Evolutionary conservation across 2,797 vertebrate species (phyloP), one percentile per base, ranked within the genome.

Genomic region (Ctenochaetus hawaiiensis): DNA sequence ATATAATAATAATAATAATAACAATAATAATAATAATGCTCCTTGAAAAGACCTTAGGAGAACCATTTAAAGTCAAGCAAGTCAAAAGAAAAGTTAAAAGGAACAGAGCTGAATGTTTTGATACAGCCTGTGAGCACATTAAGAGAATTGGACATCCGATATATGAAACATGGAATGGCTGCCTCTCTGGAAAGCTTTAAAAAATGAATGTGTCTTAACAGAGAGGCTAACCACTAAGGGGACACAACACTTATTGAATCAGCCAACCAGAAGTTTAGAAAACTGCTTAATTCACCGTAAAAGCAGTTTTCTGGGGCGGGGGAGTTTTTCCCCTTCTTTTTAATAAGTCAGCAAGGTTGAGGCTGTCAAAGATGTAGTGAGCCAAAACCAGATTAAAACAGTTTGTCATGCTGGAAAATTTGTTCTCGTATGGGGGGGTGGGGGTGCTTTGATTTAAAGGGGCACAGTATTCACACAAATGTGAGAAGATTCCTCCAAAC

Each of bases 161-260:
- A 81, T 88, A 78, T 88, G 84, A 92, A 92, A 91, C 86, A 84
- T 82, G 72, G 78, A 86, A 86, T 68, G 86, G 80, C 78, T 80
- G 77, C 59, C 83, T 90, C 81, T 86, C 84, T 82, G 86, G 72
- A 90, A 91, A 83, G 87, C 89, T 90, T 92, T 81, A 34, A 87
- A 92, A 92, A 90, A 90, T 91, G 89, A 89, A 92, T 89, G 87
- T 80, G 75, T 88, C 85, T 90, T 87, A 92, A 91, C 87, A 88
- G 85, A 48, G 44, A 88, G 77, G 82, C 83, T 78, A 89, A 93
- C 87, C 84, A 87, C 89, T 84, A 80, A 84, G 85, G 90, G 89
- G 85, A 91, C 84, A 86, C 89, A 87, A 87, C 86, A 89, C 85
- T 93, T 91, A 93, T 86, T 89, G 93, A 95, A 92, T 89, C 88